Percentiles rank a stretch among this genome's conserved stretches.
Conservation (phyloP, 2,113 vertebrate species). For the Psammodynastes pulverulentus region DNA sequence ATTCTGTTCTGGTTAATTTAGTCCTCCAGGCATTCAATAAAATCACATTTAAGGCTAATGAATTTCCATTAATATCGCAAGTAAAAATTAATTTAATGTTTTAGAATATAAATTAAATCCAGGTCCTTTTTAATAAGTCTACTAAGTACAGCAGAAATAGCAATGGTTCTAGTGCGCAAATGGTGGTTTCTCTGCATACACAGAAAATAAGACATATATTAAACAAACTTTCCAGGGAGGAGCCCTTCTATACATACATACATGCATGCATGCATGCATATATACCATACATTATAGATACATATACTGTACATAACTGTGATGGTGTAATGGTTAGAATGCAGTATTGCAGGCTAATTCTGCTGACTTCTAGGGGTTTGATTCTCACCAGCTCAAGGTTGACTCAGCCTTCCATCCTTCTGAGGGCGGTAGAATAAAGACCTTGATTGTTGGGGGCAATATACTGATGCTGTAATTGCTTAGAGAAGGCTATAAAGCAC, state of each 20-base stretch:
- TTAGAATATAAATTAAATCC: conserved; percentile 23
- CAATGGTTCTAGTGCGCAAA: background rate
- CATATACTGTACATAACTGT: no score
- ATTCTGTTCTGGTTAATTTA: background rate
- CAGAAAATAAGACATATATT: background rate
- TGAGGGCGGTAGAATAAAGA: background rate
- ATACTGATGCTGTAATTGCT: background rate
- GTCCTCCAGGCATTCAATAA: conserved; percentile 9
- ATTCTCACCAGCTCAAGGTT: background rate
- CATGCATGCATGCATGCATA: no score
- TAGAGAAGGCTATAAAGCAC: background rate
- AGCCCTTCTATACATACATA: background rate
- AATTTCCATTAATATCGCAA: conserved; percentile 24
- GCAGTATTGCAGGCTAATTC: background rate
- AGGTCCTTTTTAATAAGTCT: conserved; percentile 2
- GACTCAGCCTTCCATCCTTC: background rate
- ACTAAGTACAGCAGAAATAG: background rate
- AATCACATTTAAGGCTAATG: conserved; percentile 8
- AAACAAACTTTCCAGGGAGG: background rate
- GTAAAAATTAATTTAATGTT: conserved; percentile 21
- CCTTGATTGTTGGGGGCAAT: background rate
- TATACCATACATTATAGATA: no score
- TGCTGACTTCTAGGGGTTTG: background rate
- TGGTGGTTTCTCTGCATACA: background rate
- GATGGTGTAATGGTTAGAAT: background rate